Conservation (phyloP, 2,888 invertebrate species). For the Euplagia quadripunctaria region DNA sequence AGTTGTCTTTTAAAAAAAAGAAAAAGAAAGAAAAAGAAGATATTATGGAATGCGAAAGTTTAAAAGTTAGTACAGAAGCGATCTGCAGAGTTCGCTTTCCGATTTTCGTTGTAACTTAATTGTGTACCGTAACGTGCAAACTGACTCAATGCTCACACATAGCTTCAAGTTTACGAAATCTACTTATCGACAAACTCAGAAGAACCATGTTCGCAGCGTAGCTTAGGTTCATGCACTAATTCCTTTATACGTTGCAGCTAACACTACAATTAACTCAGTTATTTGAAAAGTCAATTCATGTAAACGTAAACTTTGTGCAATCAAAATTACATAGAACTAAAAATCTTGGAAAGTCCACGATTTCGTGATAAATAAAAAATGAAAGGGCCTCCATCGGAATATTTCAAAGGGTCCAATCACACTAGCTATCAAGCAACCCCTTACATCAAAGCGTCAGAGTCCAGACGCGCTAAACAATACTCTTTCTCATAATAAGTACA, state of each 20-base stretch:
- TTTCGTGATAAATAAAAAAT: constrained; percentile 9
- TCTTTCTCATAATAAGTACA: constrained; percentile 37
- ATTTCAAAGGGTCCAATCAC: constrained; percentile 49
- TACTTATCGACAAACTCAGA: background rate
- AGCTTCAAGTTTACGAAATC: background rate
- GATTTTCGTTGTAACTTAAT: background rate
- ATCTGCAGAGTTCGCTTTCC: background rate
- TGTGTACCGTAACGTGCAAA: background rate
- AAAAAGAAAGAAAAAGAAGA: too few species aligned
- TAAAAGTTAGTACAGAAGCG: background rate
- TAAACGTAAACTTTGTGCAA: background rate
- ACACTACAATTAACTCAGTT: background rate
- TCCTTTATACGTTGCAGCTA: background rate
- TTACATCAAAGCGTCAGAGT: constrained; percentile 37
- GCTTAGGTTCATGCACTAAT: background rate
- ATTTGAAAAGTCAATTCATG: background rate
- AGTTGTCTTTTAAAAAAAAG: too few species aligned
- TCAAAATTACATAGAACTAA: background rate
- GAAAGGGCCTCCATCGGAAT: constrained; percentile 25
- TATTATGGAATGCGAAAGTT: too few species aligned
- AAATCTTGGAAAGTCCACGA: too few species aligned
- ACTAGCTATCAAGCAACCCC: constrained; percentile 31
- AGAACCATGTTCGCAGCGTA: background rate
- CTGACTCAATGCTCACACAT: background rate
- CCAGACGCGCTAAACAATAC: constrained; percentile 48